Percentiles rank a stretch among this genome's conserved stretches.
Conservation (phyloP, 2,888 invertebrate species). For the Euproctis similis region DNA sequence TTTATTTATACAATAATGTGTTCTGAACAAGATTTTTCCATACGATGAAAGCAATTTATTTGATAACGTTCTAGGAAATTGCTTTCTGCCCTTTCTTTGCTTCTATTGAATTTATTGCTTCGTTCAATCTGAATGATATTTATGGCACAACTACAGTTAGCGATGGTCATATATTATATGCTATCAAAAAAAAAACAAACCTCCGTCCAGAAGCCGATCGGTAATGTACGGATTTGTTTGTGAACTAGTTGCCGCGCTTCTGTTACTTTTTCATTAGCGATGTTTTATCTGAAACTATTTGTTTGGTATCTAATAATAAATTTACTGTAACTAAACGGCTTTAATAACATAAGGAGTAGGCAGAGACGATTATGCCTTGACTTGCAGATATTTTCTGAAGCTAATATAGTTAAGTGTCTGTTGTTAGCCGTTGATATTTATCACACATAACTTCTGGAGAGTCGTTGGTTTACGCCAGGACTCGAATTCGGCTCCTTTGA, state of each 20-base stretch:
- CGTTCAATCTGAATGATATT: constrained; percentile 58
- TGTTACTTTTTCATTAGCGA: not conserved
- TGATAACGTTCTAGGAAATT: constrained; percentile 65
- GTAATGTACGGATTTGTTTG: constrained; percentile 7
- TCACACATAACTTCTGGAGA: no score
- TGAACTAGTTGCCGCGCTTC: constrained; percentile 10
- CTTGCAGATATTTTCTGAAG: no score
- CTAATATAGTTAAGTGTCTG: no score
- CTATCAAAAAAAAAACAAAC: constrained; percentile 20
- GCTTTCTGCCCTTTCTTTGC: constrained; percentile 60
- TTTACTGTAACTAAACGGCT: no score
- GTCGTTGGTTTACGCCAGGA: no score
- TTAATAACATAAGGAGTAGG: no score
- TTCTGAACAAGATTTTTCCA: constrained; percentile 65
- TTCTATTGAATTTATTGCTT: constrained; percentile 60
- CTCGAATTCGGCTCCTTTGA: no score
- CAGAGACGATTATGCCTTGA: no score
- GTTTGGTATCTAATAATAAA: no score
- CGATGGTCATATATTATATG: constrained; percentile 25
- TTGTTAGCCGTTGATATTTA: no score
- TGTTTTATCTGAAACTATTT: no score
- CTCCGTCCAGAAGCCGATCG: constrained; percentile 12
- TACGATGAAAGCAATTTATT: constrained; percentile 68
- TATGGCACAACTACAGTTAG: constrained; percentile 42
- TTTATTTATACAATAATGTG: constrained; percentile 55